A percentile compares a stretch with the other conserved stretches of the same genome.
phyloP scores from a whole-genome alignment of 2,888 invertebrate species.

The Ectobius pallidus region DNA sequence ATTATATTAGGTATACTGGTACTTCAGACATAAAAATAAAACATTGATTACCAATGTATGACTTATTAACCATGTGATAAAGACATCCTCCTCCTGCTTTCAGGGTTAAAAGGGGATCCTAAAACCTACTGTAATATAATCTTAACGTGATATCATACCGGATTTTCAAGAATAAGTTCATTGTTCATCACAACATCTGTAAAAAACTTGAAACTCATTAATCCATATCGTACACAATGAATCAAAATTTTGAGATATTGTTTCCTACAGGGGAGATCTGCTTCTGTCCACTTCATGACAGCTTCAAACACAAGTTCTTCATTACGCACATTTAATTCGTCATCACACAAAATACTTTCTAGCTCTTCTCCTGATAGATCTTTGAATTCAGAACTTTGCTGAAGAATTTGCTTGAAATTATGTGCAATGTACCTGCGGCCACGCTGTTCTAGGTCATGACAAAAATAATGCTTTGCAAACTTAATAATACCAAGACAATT shows the following conservation, averaged over 20 bases:
- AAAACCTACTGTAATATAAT: no score
- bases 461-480: conserved; percentile 73
- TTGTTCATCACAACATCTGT: conserved; percentile 51
- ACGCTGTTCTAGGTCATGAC: conserved; percentile 67
- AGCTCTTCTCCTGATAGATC: conserved; percentile 66
- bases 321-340: conserved; percentile 72
- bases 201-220: conserved; percentile 65
- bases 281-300: conserved; percentile 72
- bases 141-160: conserved; percentile 41
- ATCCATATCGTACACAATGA: conserved; percentile 70
- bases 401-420: conserved; percentile 65
- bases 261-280: conserved; percentile 61
- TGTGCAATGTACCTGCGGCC: conserved; percentile 63
- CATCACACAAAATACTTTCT: conserved; percentile 68
- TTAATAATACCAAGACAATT: conserved; percentile 76
- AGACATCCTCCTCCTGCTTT: no score
- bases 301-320: conserved; percentile 79
- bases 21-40: no score
- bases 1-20: no score
- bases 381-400: conserved; percentile 62
- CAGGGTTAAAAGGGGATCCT: no score
- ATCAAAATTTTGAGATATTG: conserved; percentile 64
- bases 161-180: conserved; percentile 42
- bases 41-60: no score
- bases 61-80: no score